Evolutionary conservation across 1,140 invertebrate genomes (phyloP).

Genomic region (Melanaphis sacchari): DNA sequence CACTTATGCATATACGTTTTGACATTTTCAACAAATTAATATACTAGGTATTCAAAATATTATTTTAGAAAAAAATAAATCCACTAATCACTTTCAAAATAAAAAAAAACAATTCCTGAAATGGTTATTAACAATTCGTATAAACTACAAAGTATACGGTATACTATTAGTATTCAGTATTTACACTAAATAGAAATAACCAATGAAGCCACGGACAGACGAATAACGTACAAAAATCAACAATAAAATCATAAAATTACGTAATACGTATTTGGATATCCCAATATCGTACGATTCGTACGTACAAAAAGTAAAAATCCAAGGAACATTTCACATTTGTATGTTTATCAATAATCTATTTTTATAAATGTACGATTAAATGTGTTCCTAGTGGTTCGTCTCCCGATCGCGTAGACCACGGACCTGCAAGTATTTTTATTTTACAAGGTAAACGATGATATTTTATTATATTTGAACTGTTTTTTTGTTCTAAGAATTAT

Average conservation of each 20-base stretch:
- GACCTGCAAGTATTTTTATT: too few species aligned
- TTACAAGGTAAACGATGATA: too few species aligned
- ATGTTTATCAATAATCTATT: too few species aligned
- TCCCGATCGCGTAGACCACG: too few species aligned
- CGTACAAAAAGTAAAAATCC: too few species aligned
- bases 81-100: not conserved
- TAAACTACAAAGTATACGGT: not conserved
- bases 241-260: not conserved
- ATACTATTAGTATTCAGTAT: not conserved
- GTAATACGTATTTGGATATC: not conserved
- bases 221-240: not conserved
- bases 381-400: too few species aligned
- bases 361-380: too few species aligned
- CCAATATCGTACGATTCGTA: not conserved
- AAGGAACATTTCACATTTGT: too few species aligned
- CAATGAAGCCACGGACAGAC: not conserved
- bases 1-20: not conserved
- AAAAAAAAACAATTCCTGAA: not conserved
- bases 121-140: not conserved
- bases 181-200: not conserved
- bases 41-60: not conserved
- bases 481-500: too few species aligned
- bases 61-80: not conserved
- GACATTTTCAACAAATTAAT: not conserved
- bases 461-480: too few species aligned